These are phyloP conservation scores for Spermophilus dauricus DNA, from an alignment of 2,113 vertebrate species.

Conservation along the genomic window DNA sequence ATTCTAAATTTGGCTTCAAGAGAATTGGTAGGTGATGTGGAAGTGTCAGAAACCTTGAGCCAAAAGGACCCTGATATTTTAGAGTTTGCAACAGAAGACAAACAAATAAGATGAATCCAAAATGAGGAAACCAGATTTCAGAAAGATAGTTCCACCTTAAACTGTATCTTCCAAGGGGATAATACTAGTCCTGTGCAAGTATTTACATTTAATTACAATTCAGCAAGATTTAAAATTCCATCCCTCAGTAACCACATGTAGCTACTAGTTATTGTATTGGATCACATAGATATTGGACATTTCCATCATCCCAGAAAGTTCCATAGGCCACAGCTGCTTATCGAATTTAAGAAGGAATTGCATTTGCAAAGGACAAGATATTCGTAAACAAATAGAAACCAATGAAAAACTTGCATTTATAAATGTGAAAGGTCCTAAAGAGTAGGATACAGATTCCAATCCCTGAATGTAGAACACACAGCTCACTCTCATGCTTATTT, in stretches of 20 bases:
- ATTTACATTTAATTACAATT: neutral
- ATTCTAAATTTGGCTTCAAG: neutral
- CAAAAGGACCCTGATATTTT: neutral
- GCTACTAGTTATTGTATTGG: neutral
- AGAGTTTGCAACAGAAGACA: neutral
- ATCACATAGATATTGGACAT: neutral
- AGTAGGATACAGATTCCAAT: too few relatives aligned
- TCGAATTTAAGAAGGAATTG: neutral
- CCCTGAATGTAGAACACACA: neutral
- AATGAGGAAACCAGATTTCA: neutral
- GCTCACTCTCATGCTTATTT: neutral
- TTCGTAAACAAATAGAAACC: neutral
- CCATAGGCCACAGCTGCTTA: neutral
- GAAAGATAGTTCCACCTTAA: neutral
- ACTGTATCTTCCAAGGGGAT: neutral
- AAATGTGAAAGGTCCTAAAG: neutral
- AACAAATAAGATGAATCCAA: neutral
- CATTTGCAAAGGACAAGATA: neutral
- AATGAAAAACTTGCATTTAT: neutral
- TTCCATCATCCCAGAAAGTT: neutral
- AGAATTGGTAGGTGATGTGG: neutral
- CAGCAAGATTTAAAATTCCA: neutral
- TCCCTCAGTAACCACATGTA: neutral
- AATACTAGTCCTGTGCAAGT: neutral
- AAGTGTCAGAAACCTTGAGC: neutral